Evolutionary conservation across 2,888 invertebrate species (phyloP).

Genomic region (Eumerus sabulonum): DNA sequence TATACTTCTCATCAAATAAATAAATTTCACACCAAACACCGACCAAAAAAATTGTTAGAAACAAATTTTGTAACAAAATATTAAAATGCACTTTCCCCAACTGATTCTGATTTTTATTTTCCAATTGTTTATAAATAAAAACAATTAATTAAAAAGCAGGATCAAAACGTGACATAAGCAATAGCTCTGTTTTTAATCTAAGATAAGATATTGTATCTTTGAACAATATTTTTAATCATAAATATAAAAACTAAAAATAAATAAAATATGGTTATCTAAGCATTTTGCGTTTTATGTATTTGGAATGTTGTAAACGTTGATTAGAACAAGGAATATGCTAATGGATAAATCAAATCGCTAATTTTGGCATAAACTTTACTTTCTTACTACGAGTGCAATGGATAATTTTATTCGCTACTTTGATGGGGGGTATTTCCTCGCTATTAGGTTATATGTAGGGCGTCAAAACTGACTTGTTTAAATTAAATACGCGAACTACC

Average conservation of each 20-base stretch:
- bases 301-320: constrained; percentile 48
- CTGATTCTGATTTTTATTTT: too few species aligned
- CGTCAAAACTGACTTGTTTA: too few species aligned
- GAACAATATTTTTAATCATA: background rate
- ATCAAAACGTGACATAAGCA: background rate
- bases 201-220: constrained; percentile 8
- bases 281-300: constrained; percentile 42
- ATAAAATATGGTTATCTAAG: constrained; percentile 43
- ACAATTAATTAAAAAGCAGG: constrained; percentile 12
- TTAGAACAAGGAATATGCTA: constrained; percentile 32
- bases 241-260: constrained; percentile 46
- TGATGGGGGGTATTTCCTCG: background rate
- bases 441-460: background rate
- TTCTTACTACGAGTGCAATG: too few species aligned
- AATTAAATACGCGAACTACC: background rate
- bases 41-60: too few species aligned
- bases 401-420: background rate
- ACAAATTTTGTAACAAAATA: too few species aligned
- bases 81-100: background rate
- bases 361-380: constrained; percentile 57
- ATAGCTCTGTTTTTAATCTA: constrained; percentile 2
- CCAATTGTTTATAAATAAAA: constrained; percentile 54
- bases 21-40: too few species aligned
- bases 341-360: constrained; percentile 11
- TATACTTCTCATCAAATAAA: too few species aligned